A percentile compares a stretch with the other conserved stretches of the same genome.
These are phyloP conservation scores for Serripes groenlandicus DNA, from an alignment of 2,888 invertebrate species.

Conservation along the genomic window DNA sequence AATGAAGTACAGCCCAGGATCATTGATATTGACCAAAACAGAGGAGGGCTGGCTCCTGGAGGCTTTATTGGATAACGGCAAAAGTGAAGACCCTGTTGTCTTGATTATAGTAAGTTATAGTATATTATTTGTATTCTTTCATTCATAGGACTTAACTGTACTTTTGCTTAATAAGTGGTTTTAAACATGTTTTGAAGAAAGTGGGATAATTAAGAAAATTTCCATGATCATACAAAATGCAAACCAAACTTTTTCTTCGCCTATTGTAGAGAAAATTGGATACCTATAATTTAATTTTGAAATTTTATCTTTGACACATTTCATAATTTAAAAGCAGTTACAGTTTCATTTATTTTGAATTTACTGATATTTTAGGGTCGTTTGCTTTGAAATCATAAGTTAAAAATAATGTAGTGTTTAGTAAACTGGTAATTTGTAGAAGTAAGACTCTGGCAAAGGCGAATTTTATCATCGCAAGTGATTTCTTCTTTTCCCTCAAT, in stretches of 20 bases:
- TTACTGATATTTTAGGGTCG: too few relatives aligned
- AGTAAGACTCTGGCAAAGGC: background rate
- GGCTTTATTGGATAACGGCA: slow-evolving; percentile 51
- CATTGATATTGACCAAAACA: slow-evolving; percentile 48
- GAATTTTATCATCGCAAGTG: background rate
- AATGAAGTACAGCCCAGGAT: slow-evolving; percentile 60
- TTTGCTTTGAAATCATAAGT: too few relatives aligned
- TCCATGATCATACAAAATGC: background rate
- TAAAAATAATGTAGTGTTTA: too few relatives aligned
- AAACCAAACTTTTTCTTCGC: too few relatives aligned
- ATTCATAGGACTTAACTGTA: background rate
- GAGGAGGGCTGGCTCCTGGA: slow-evolving; percentile 64
- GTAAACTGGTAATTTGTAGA: too few relatives aligned
- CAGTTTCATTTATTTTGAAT: too few relatives aligned
- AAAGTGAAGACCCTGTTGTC: slow-evolving; percentile 55
- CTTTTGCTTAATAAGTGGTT: background rate
- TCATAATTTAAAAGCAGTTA: too few relatives aligned
- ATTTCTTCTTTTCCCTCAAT: background rate
- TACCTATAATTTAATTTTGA: too few relatives aligned
- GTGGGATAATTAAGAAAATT: background rate
- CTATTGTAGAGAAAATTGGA: too few relatives aligned
- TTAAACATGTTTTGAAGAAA: background rate
- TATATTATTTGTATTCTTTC: background rate
- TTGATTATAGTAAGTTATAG: slow-evolving; percentile 41
- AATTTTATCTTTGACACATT: too few relatives aligned